A percentile compares a stretch with the other conserved stretches of the same genome.
These are phyloP conservation scores for Acronicta leporina DNA, from an alignment of 2,888 invertebrate species.

Conservation along the genomic window DNA sequence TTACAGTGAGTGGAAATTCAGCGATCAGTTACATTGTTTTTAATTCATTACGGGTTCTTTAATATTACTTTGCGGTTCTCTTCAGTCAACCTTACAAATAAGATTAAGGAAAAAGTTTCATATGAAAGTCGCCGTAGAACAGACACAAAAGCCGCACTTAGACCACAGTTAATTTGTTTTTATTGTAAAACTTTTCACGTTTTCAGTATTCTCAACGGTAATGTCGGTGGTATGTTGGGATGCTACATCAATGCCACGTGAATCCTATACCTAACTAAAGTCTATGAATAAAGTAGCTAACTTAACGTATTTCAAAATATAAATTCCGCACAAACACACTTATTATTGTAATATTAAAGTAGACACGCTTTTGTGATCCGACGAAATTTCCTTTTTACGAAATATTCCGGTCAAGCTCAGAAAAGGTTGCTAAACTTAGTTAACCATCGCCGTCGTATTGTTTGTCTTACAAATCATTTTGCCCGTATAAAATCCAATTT, in stretches of 20 bases:
- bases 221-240: slow-evolving; percentile 59
- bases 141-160: slow-evolving; percentile 73
- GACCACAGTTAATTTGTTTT: slow-evolving; percentile 83
- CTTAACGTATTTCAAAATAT: slow-evolving; percentile 1
- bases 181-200: slow-evolving; percentile 83
- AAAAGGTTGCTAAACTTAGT: slow-evolving; percentile 34
- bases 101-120: slow-evolving; percentile 76
- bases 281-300: slow-evolving; percentile 15
- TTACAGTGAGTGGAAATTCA: slow-evolving; percentile 37
- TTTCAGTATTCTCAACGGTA: slow-evolving; percentile 71
- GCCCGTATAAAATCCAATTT: slow-evolving; percentile 34
- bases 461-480: slow-evolving; percentile 38
- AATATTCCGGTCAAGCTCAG: slow-evolving; percentile 23
- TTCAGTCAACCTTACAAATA: slow-evolving; percentile 71
- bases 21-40: slow-evolving; percentile 54
- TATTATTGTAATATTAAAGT: neutral
- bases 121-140: slow-evolving; percentile 71
- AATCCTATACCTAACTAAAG: slow-evolving; percentile 34
- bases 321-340: neutral
- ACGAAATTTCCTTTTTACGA: slow-evolving; percentile 8
- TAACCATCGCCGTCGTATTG: slow-evolving; percentile 29
- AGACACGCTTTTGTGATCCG: neutral
- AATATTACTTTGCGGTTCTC: slow-evolving; percentile 57
- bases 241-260: slow-evolving; percentile 52
- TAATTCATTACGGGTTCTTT: slow-evolving; percentile 61